Conservation (phyloP, 2,113 vertebrate genomes). For the Dipodomys ordii region DNA sequence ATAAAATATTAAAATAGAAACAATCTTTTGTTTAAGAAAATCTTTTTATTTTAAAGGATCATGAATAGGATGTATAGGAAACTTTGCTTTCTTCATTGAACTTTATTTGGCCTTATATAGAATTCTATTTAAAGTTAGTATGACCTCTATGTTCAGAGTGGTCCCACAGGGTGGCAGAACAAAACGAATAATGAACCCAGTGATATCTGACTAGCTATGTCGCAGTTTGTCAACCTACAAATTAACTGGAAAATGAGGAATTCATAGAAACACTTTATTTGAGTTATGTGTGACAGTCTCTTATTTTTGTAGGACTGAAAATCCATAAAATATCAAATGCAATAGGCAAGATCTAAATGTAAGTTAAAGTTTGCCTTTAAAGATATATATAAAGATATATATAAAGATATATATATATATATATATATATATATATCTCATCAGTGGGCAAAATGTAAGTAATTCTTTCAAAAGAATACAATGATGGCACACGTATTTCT, state of each 20-base stretch:
- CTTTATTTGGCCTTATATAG: not conserved
- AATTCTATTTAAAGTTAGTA: conserved; percentile 58
- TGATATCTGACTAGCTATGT: conserved; percentile 30
- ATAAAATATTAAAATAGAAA: not conserved
- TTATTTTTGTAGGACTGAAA: not conserved
- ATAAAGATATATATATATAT: too few species aligned
- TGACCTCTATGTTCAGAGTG: conserved; percentile 13
- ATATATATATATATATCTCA: not conserved
- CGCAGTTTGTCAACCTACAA: conserved; percentile 40
- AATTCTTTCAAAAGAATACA: not conserved
- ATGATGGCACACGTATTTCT: not conserved
- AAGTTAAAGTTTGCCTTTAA: not conserved
- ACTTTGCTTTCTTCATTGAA: conserved; percentile 33
- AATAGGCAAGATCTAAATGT: not conserved
- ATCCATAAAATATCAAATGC: not conserved
- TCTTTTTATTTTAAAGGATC: not conserved
- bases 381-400: too few species aligned
- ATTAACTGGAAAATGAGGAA: conserved; percentile 37
- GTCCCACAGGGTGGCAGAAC: not conserved
- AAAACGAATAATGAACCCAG: conserved; percentile 52
- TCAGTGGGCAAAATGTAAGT: not conserved
- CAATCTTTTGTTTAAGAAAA: not conserved
- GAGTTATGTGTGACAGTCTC: not conserved
- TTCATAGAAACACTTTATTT: not conserved
- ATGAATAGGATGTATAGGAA: not conserved